A percentile compares a stretch with the other conserved stretches of the same genome.
Conservation (phyloP, 2,113 vertebrate species). For the Glareola pratincola region DNA sequence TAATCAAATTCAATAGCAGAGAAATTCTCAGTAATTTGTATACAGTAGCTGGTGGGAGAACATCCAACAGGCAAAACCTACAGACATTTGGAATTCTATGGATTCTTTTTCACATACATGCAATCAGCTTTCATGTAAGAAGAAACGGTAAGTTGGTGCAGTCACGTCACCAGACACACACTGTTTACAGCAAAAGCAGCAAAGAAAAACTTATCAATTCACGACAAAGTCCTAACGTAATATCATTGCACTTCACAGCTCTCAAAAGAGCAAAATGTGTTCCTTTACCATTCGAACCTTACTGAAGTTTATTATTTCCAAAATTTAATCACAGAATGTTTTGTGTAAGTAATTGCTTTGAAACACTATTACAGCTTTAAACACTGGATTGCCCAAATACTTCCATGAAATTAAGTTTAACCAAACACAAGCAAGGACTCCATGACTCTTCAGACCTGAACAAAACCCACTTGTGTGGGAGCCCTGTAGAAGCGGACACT, state of each 20-base stretch:
- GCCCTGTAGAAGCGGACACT: neutral
- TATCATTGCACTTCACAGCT: neutral
- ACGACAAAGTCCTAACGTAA: neutral
- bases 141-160: neutral
- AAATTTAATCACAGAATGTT: neutral
- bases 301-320: neutral
- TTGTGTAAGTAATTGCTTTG: neutral
- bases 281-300: neutral
- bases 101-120: neutral
- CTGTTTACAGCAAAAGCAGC: neutral
- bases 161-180: neutral
- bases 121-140: neutral
- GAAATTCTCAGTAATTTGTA: neutral
- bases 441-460: neutral
- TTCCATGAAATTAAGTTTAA: neutral
- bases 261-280: neutral
- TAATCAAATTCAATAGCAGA: conserved; percentile 6
- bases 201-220: neutral
- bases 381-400: neutral
- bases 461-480: neutral
- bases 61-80: neutral
- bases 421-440: neutral
- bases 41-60: neutral
- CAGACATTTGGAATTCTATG: neutral
- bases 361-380: neutral